Evolutionary conservation across 2,888 invertebrate genomes (phyloP).

Genomic region (Stenodera caucasica): DNA sequence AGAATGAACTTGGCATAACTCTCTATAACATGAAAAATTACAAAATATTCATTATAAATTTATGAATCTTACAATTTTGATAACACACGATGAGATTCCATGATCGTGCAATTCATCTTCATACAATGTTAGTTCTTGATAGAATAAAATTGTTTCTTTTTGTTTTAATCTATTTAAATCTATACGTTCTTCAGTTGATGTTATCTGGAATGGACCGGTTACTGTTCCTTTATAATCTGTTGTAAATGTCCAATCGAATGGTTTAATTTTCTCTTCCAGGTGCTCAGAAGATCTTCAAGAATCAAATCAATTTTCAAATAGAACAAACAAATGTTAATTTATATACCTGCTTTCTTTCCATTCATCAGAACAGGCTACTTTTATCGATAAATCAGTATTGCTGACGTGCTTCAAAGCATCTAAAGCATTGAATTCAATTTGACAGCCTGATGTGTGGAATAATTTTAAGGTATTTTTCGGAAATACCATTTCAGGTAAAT

Average conservation of each 20-base stretch:
- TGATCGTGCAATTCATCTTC: slow-evolving; percentile 99
- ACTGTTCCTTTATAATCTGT: slow-evolving; percentile 88
- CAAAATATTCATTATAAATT: slow-evolving; percentile 29
- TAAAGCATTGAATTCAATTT: slow-evolving; percentile 82
- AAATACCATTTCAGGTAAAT: slow-evolving; percentile 98
- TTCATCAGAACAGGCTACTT: slow-evolving; percentile 86
- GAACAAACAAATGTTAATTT: background rate
- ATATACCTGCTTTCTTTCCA: slow-evolving; percentile 83
- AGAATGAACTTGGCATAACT: slow-evolving; percentile 95
- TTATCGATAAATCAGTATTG: slow-evolving; percentile 71
- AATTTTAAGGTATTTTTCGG: slow-evolving; percentile 82
- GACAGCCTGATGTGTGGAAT: slow-evolving; percentile 67
- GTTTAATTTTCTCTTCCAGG: slow-evolving; percentile 75
- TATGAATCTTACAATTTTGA: slow-evolving; percentile 84
- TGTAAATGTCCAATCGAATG: slow-evolving; percentile 98
- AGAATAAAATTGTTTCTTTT: slow-evolving; percentile 91
- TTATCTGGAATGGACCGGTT: slow-evolving; percentile 62
- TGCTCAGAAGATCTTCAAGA: slow-evolving; percentile 66
- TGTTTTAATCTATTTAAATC: slow-evolving; percentile 86
- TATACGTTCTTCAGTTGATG: slow-evolving; percentile 73
- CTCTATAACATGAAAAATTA: slow-evolving; percentile 64
- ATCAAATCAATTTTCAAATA: too few relatives aligned
- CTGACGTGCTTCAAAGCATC: slow-evolving; percentile 86
- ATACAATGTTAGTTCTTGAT: slow-evolving; percentile 89
- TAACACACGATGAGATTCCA: slow-evolving; percentile 86